Evolutionary conservation across 2,113 vertebrate species (phyloP), one percentile per base, ranked within the genome.

Genomic region (Epinephelus moara): DNA sequence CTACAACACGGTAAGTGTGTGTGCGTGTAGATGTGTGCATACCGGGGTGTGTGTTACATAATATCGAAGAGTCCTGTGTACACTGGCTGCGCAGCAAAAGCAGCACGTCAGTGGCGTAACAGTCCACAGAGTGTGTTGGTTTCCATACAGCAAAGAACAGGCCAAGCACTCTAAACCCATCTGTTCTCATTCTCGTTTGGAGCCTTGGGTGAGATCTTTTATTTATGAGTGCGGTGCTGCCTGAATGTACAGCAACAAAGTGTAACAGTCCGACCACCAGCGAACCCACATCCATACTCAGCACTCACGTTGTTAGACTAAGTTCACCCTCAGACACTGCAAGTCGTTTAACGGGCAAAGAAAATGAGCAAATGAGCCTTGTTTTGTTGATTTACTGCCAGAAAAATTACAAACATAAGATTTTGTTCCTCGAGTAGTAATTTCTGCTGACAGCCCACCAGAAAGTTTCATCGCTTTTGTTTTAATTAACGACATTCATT

Each of bases 1-100:
- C 83, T 98, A 98, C 93, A 98, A 98, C 92, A 96, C 97, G 67
- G 97, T 98, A 88, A 97, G 85, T 18, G 67, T 62, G 61, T 55
- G 4, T 15, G 37, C 37, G 40, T 60, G 30, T 52, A 27, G 37
- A 25, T 33, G 52, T 70, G 55, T 64, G 59, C 6, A 6, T 64
- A 0, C 33, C n/a, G 52, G 19, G 61, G 40, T 61, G 33, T 45
- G 64, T 6, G 72, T 86, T 88, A 45, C 70, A 71, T 88, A 81
- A 88, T 70, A 33, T 7, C n/a, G 27, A 70, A 30, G 50, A 55
- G 72, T 82, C 18, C 62, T 56, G 74, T 74, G 57, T 47, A 70
- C 11, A 37, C 25, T 30, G 23, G 47, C 47, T 59, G 50, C 13
- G 6, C 30, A 47, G 63, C 59, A 45, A 45, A 45, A 45, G 42